Evolutionary conservation across 2,113 vertebrate genomes (phyloP), one percentile per base, ranked within the genome.

Genomic region (Scomber scombrus): DNA sequence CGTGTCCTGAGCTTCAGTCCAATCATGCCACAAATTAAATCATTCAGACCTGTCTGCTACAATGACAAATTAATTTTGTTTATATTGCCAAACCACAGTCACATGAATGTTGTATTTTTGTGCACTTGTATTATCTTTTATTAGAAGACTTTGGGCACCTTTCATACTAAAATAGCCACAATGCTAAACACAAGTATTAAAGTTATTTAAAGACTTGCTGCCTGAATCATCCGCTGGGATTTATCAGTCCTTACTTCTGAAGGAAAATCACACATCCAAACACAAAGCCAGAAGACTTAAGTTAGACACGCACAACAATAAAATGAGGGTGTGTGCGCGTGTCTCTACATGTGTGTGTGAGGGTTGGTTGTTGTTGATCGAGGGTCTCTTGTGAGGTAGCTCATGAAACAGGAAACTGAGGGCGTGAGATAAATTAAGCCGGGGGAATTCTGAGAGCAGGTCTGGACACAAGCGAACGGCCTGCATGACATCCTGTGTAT

Each of bases 391-490:
- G 77, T 75, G 73, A 29, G 26, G 82, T 43, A 85, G 83, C 91
- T 89, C 63, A 65, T 94, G 94, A 94, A 94, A 95, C 92, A 92
- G 92, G 92, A 95, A 93, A 91, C 92, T 88, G 75, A 84, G 77
- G 82, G 84, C 66, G 80, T 89, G 89, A 91, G 86, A 92, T 93
- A 95, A 94, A 93, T 94, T 93, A 95, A 94, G 93, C 88, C 12
- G n/a, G 85, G 90, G 88, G 91, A 93, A 91, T 93, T 93, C 88
- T 90, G 82, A 88, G 91, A 86, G 88, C 91, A 89, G 88, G 92
- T 90, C 90, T 92, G 88, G 90, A 89, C 92, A 87, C 82, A 90
- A 74, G 88, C 81, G 73, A 83, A 81, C 23, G 73, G 84, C 85
- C 87, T 52, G 70, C 69, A 78, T 82, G 80, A 90, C 81, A 91